Evolutionary conservation across 2,888 invertebrate species (phyloP).

Genomic region (Tethea ocularis): DNA sequence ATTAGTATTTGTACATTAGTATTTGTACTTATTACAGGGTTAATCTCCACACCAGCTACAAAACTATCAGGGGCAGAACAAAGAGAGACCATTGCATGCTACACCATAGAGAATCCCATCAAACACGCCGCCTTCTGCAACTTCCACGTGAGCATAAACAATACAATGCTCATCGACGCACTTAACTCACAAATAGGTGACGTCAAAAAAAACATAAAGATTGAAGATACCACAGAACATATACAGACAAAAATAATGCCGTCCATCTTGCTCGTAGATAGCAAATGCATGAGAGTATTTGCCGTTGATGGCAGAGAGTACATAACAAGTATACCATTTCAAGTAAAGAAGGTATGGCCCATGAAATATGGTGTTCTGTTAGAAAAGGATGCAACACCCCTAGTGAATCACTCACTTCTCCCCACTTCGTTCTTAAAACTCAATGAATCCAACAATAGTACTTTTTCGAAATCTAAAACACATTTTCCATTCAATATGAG

Average conservation of each 20-base stretch:
- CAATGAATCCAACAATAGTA: constrained; percentile 70
- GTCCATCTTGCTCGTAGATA: constrained; percentile 89
- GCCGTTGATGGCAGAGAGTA: constrained; percentile 93
- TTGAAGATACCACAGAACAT: constrained; percentile 78
- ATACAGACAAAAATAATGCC: constrained; percentile 82
- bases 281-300: constrained; percentile 90
- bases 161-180: constrained; percentile 81
- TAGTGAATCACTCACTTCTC: constrained; percentile 59
- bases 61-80: constrained; percentile 79
- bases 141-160: constrained; percentile 77
- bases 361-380: constrained; percentile 93
- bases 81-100: constrained; percentile 86
- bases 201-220: constrained; percentile 75
- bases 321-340: constrained; percentile 90
- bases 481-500: constrained; percentile 66
- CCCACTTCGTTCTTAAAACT: constrained; percentile 63
- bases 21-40: constrained; percentile 70
- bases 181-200: constrained; percentile 77
- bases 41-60: constrained; percentile 78
- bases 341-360: constrained; percentile 92
- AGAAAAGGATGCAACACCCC: constrained; percentile 86
- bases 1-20: too few relatives aligned
- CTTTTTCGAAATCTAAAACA: constrained; percentile 58
- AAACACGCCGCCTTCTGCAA: constrained; percentile 91
- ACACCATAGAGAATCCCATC: constrained; percentile 92